Percentiles rank a stretch among this genome's conserved stretches.
Evolutionary conservation across 2,888 invertebrate genomes (phyloP).

Genomic region (Cordilura impudica): DNA sequence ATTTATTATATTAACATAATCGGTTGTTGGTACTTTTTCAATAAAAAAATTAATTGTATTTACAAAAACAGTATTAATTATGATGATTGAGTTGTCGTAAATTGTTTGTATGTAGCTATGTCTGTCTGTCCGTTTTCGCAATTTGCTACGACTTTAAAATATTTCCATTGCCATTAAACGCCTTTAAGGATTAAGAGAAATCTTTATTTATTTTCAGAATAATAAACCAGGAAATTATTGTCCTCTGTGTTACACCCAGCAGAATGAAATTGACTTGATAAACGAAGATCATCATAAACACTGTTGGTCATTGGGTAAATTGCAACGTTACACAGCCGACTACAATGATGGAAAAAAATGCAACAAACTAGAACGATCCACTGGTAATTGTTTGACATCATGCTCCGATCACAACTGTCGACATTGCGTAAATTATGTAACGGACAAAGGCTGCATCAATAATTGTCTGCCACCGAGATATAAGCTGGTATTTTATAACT

Average conservation of each 20-base stretch:
- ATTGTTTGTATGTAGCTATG: too few relatives aligned
- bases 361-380: neutral
- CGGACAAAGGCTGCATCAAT: conserved; percentile 20
- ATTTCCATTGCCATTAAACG: too few relatives aligned
- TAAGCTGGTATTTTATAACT: conserved; percentile 37
- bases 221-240: conserved; percentile 84
- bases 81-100: too few relatives aligned
- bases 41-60: too few relatives aligned
- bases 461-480: conserved; percentile 32
- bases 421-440: conserved; percentile 69
- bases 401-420: conserved; percentile 18
- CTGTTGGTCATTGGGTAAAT: conserved; percentile 86
- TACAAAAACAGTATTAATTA: too few relatives aligned
- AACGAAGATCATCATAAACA: conserved; percentile 71
- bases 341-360: conserved; percentile 12
- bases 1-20: too few relatives aligned
- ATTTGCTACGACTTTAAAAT: too few relatives aligned
- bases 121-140: too few relatives aligned
- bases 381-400: conserved; percentile 32
- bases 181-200: too few relatives aligned
- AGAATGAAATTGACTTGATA: neutral
- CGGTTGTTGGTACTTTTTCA: too few relatives aligned
- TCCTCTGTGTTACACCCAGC: conserved; percentile 79
- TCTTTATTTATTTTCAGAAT: conserved; percentile 74
- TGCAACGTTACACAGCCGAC: conserved; percentile 61